Percentiles rank a stretch among this genome's conserved stretches.
Conservation (phyloP, 2,888 invertebrate species). For the Acanthopleura granulata region DNA sequence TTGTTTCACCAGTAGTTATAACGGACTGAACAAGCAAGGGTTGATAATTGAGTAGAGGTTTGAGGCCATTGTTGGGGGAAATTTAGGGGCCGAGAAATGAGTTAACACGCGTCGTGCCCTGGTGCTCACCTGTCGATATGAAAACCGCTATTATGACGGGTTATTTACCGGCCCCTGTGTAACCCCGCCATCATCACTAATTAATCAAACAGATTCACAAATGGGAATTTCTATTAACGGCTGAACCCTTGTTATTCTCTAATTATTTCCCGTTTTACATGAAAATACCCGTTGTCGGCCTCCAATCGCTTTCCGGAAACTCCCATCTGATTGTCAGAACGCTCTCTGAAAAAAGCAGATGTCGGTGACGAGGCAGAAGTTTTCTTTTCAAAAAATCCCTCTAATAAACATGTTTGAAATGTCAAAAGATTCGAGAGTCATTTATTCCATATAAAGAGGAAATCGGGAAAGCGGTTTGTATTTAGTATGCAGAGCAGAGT, state of each 20-base stretch:
- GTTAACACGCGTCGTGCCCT: background rate
- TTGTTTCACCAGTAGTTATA: slow-evolving; percentile 2
- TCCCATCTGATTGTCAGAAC: background rate
- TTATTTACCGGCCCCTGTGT: background rate
- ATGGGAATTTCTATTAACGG: background rate
- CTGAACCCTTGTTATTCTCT: slow-evolving; percentile 3
- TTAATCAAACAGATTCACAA: slow-evolving; percentile 5
- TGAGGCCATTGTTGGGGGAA: background rate
- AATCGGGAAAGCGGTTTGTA: no score
- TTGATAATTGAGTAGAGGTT: background rate
- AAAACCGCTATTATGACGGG: background rate
- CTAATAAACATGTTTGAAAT: no score
- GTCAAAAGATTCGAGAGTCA: no score
- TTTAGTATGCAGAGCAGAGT: no score
- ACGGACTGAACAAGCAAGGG: background rate
- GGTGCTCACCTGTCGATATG: background rate
- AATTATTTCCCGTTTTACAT: slow-evolving; percentile 1
- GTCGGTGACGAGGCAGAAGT: background rate
- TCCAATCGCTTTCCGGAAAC: no score
- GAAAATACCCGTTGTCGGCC: background rate
- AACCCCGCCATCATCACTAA: background rate
- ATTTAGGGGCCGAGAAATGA: background rate
- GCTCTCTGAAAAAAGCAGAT: background rate
- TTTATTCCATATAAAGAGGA: no score
- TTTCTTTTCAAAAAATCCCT: background rate